Evolutionary conservation across 2,797 vertebrate genomes (phyloP).

Genomic region (Labroides dimidiatus): DNA sequence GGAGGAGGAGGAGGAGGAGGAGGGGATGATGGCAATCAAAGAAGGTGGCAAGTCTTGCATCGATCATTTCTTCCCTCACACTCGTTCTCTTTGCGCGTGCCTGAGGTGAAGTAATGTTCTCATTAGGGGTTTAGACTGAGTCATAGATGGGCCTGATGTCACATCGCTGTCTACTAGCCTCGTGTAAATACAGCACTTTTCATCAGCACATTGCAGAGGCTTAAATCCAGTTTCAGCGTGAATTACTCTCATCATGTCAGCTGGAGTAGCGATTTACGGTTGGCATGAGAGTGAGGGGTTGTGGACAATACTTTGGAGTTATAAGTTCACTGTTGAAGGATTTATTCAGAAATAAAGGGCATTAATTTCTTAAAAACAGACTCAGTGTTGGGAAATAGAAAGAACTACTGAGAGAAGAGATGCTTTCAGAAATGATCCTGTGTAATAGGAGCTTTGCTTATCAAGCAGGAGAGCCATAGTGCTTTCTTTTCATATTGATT

Average conservation of each 20-base stretch:
- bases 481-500: not conserved
- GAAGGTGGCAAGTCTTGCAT: conserved; percentile 63
- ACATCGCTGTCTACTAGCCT: conserved; percentile 56
- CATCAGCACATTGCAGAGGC: conserved; percentile 69
- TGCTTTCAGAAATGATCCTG: not conserved
- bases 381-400: conserved; percentile 14
- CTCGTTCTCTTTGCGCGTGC: conserved; percentile 15
- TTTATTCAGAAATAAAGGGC: conserved; percentile 20
- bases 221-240: conserved; percentile 67
- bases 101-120: conserved; percentile 66
- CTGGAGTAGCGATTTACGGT: conserved; percentile 43
- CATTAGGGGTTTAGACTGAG: conserved; percentile 65
- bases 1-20: conserved; percentile 20
- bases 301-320: conserved; percentile 27
- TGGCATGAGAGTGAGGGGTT: conserved; percentile 16
- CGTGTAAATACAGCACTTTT: conserved; percentile 71
- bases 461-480: not conserved
- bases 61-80: conserved; percentile 46
- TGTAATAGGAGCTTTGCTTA: not conserved
- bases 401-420: not conserved
- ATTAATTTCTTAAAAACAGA: conserved; percentile 22
- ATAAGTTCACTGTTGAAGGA: conserved; percentile 17
- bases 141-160: conserved; percentile 74
- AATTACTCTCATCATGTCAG: conserved; percentile 57
- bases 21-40: conserved; percentile 54